Percentiles rank a stretch among this genome's conserved stretches.
phyloP scores from a whole-genome alignment of 2,113 vertebrate genomes.

The Siniperca chuatsi region DNA sequence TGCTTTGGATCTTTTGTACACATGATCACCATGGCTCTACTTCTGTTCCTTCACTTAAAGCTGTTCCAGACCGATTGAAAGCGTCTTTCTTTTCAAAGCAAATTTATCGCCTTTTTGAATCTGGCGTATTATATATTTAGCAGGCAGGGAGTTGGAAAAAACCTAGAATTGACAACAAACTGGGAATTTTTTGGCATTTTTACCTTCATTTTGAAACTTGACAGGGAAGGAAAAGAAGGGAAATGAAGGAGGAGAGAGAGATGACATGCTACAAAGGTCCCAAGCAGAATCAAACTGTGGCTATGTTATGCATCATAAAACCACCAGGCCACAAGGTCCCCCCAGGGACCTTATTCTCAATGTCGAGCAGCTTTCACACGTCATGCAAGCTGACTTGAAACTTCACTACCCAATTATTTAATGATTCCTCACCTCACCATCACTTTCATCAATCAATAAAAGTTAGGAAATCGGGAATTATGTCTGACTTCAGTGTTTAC shows the following conservation, averaged over 20 bases:
- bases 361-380: constrained; percentile 1
- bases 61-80: constrained; percentile 38
- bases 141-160: neutral
- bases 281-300: neutral
- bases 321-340: neutral
- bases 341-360: neutral
- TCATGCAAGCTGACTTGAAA: neutral
- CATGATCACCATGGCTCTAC: constrained; percentile 11
- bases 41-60: constrained; percentile 43
- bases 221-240: neutral
- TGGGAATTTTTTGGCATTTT: neutral
- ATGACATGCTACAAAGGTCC: neutral
- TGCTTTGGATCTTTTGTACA: constrained; percentile 54
- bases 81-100: constrained; percentile 46
- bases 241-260: neutral
- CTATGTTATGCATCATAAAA: constrained; percentile 19
- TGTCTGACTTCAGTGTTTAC: constrained; percentile 21
- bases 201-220: constrained; percentile 19
- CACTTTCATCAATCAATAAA: constrained; percentile 19
- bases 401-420: neutral
- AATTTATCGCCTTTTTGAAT: constrained; percentile 51
- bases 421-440: neutral
- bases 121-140: neutral
- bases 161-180: neutral
- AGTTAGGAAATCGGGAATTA: neutral